Conservation (phyloP, 2,113 vertebrate species). For the Erythrolamprus reginae region DNA sequence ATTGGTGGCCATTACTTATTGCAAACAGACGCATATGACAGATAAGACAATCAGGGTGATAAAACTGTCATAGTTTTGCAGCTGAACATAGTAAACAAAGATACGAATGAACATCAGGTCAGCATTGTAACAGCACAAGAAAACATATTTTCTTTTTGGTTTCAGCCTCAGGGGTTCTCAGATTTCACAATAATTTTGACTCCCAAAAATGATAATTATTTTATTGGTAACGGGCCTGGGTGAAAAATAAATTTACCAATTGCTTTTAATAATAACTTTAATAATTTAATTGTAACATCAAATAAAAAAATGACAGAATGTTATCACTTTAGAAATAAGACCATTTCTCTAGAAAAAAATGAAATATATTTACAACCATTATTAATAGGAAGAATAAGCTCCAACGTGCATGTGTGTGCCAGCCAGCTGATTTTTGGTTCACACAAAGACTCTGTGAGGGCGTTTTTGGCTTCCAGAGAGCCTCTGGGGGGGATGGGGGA, state of each 20-base stretch:
- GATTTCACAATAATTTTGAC: background rate
- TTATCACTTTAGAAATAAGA: background rate
- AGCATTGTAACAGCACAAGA: rapidly evolving
- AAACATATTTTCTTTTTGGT: background rate
- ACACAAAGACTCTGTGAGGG: too few species aligned
- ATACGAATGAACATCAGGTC: background rate
- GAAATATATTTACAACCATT: background rate
- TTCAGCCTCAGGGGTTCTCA: background rate
- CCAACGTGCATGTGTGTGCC: too few species aligned
- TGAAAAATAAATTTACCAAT: background rate
- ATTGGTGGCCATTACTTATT: background rate
- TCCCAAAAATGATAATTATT: background rate
- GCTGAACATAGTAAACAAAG: background rate
- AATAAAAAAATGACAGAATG: background rate
- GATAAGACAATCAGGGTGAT: background rate
- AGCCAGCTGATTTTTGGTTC: too few species aligned
- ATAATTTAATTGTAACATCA: background rate
- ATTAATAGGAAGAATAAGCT: background rate
- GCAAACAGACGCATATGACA: background rate
- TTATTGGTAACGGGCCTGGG: background rate
- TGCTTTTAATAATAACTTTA: background rate
- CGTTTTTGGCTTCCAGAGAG: too few species aligned
- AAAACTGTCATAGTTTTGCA: background rate
- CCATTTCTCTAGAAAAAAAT: background rate
- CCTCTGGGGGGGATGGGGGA: too few species aligned